Base-by-base conservation (phyloP, 2,888 invertebrate species). In the Palloptera scutellata region DNA sequence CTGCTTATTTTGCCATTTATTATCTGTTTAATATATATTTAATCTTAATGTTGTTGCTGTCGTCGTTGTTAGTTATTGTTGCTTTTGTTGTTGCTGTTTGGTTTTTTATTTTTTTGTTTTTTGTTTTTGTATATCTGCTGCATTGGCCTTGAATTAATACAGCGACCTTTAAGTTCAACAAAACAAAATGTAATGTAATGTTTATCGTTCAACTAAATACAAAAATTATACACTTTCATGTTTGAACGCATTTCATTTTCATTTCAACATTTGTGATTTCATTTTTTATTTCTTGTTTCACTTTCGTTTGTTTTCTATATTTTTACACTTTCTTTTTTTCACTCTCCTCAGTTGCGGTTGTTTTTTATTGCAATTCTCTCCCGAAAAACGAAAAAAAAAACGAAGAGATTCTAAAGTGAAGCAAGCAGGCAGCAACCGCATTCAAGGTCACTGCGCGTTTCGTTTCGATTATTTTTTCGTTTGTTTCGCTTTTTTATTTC, bases 141-240 rank as follows among this genome's bases (percentile, higher is more conserved):
- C 64, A 68, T 72, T 82, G 81, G 81, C 81, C 81, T 81, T 81
- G 81, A 82, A 82, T 77, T 74, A 78, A 82, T 79, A 73, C 81
- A 80, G 76, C 77, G 82, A 81, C 81, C 81, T 81, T 81, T 81
- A 80, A 77, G 81, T 79, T 79, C 30, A 30, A 30, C 30, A 30
- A 30, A 30, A 30, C 30, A 30, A 30, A 30, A 53, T 9, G 19
- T 60, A 69, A 61, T 66, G 68, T 66, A 67, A 66, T 68, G 68
- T 71, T 68, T 68, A 70, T 70, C 65, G 61, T 68, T 41, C 61
- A 72, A 68, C 52, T 57, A 41, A 57, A 41, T 12, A 41, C 30
- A 40, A 57, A 19, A 41, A 48, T 48, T 48, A 5, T 48, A 5
- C 10, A 15, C 48, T 13, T 15, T 13, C 48, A 15, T 15, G 48